These are phyloP conservation scores for Petrocephalus zakoni DNA, from an alignment of 2,113 vertebrate species.

Conservation along the genomic window DNA sequence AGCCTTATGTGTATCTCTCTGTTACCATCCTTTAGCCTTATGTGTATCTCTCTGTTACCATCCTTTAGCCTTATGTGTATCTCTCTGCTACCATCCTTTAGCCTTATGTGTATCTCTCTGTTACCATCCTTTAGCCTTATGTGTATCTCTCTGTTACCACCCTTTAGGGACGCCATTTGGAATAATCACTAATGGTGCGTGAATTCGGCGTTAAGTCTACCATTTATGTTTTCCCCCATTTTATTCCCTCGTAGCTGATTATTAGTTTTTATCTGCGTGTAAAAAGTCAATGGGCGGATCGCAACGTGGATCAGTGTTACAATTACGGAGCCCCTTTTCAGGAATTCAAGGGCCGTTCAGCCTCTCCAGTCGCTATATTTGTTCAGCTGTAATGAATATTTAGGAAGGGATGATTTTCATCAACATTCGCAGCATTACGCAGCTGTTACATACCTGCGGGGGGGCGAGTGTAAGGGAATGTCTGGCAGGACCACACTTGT, in stretches of 20 bases:
- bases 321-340: neutral
- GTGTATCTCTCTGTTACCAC: neutral
- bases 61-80: neutral
- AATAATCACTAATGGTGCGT: neutral
- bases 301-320: neutral
- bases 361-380: neutral
- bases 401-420: slow-evolving; percentile 9
- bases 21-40: neutral
- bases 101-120: neutral
- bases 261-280: neutral
- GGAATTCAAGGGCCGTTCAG: neutral
- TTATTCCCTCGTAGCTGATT: neutral
- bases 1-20: neutral
- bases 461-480: neutral
- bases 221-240: neutral
- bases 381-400: slow-evolving; percentile 12
- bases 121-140: neutral
- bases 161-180: neutral
- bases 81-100: neutral
- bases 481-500: neutral
- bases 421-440: neutral
- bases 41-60: neutral
- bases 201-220: neutral
- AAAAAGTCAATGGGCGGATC: neutral
- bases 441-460: slow-evolving; percentile 3